These are phyloP conservation scores for Diploscapter pachys DNA, from an alignment of 1,140 invertebrate genomes.

Conservation along the genomic window DNA sequence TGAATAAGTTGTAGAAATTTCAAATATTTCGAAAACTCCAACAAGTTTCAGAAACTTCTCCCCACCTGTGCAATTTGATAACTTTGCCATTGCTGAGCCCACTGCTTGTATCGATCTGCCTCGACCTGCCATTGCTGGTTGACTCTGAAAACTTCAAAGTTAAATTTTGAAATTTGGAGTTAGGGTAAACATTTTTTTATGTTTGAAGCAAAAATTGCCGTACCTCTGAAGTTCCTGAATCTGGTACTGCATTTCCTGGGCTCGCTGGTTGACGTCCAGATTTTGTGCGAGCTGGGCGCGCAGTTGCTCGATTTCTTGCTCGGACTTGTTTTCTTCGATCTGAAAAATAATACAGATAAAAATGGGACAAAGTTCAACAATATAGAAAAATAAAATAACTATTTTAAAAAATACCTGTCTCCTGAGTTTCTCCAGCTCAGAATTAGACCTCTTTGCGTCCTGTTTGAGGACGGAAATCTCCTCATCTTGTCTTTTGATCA, in stretches of 20 bases:
- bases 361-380: no score
- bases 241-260: constrained; percentile 13
- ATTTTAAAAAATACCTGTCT: not conserved
- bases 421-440: constrained; percentile 65
- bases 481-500: constrained; percentile 78
- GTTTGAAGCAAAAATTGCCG: not conserved
- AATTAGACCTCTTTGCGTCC: constrained; percentile 74
- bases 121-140: constrained; percentile 53
- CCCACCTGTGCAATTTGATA: constrained; percentile 49
- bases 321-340: constrained; percentile 16
- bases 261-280: not conserved
- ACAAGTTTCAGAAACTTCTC: no score
- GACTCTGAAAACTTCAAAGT: constrained; percentile 31
- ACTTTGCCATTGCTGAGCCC: constrained; percentile 54
- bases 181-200: no score
- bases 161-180: no score
- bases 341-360: not conserved
- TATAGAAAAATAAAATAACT: constrained; percentile 5
- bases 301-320: constrained; percentile 25
- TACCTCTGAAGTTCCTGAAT: constrained; percentile 21
- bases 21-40: no score
- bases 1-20: no score
- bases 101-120: constrained; percentile 47
- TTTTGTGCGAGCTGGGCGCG: constrained; percentile 20
- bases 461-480: constrained; percentile 72